Conservation (phyloP, 2,888 invertebrate species). For the Scaptomyza parva region DNA sequence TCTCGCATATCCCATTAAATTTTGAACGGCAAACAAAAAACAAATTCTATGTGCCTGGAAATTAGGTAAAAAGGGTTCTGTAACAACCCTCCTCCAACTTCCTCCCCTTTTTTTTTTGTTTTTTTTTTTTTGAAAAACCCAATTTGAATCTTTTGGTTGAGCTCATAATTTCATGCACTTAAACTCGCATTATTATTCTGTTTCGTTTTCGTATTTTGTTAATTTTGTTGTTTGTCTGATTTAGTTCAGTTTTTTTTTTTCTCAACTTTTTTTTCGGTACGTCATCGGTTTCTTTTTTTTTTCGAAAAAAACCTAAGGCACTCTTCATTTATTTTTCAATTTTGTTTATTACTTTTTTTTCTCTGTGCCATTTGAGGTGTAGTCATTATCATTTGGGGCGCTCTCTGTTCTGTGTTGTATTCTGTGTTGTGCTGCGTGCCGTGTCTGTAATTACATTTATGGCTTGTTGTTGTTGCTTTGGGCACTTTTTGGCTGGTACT, state of each 20-base stretch:
- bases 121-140: no score
- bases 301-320: slow-evolving; percentile 64
- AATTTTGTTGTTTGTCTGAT: slow-evolving; percentile 74
- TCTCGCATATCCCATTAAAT: slow-evolving; percentile 68
- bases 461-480: slow-evolving; percentile 38
- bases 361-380: slow-evolving; percentile 62
- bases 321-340: slow-evolving; percentile 45
- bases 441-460: slow-evolving; percentile 70
- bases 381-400: slow-evolving; percentile 65
- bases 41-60: slow-evolving; percentile 31
- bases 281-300: slow-evolving; percentile 71
- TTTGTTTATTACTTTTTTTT: slow-evolving; percentile 48
- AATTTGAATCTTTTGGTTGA: slow-evolving; percentile 25
- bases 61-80: slow-evolving; percentile 51
- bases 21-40: slow-evolving; percentile 43
- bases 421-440: slow-evolving; percentile 48
- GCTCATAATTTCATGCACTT: slow-evolving; percentile 76
- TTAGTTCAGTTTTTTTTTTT: slow-evolving; percentile 53
- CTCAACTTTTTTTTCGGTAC: slow-evolving; percentile 31
- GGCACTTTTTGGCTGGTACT: slow-evolving; percentile 17
- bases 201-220: slow-evolving; percentile 55
- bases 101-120: background rate
- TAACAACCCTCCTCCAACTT: background rate
- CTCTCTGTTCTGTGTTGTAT: no score
- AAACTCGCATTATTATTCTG: slow-evolving; percentile 74